A percentile compares a stretch with the other conserved stretches of the same genome.
phyloP scores from a whole-genome alignment of 2,113 vertebrate genomes.

The Sander lucioperca region DNA sequence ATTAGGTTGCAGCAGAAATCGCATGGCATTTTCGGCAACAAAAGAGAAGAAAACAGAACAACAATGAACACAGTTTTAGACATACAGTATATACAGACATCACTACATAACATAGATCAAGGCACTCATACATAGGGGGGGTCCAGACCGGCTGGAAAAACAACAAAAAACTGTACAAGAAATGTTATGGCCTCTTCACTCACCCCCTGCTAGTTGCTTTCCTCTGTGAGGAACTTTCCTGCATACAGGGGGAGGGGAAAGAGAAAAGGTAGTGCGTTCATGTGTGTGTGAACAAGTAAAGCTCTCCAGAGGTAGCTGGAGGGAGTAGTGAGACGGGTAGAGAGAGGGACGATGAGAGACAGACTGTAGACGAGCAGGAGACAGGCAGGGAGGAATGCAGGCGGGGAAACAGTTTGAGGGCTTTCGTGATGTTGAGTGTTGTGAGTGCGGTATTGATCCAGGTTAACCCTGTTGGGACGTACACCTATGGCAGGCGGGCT shows the following conservation, averaged over 20 bases:
- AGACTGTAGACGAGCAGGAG: conserved; percentile 24
- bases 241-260: conserved; percentile 39
- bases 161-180: no score
- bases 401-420: conserved; percentile 35
- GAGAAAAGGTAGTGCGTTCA: conserved; percentile 24
- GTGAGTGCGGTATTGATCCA: conserved; percentile 71
- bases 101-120: no score
- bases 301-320: conserved; percentile 58
- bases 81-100: no score
- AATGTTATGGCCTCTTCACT: conserved; percentile 1
- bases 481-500: conserved; percentile 64
- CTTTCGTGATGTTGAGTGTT: conserved; percentile 60
- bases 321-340: conserved; percentile 37
- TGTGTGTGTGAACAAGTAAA: conserved; percentile 54
- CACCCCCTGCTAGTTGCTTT: conserved; percentile 37
- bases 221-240: conserved; percentile 54
- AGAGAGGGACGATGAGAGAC: conserved; percentile 29
- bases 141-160: no score
- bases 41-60: no score
- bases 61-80: no score
- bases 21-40: no score
- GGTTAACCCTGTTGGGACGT: conserved; percentile 66
- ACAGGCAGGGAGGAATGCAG: conserved; percentile 20
- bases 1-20: no score
- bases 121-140: no score